phyloP scores from a whole-genome alignment of 2,797 vertebrate species.

The Melanotaenia pygmaea region DNA sequence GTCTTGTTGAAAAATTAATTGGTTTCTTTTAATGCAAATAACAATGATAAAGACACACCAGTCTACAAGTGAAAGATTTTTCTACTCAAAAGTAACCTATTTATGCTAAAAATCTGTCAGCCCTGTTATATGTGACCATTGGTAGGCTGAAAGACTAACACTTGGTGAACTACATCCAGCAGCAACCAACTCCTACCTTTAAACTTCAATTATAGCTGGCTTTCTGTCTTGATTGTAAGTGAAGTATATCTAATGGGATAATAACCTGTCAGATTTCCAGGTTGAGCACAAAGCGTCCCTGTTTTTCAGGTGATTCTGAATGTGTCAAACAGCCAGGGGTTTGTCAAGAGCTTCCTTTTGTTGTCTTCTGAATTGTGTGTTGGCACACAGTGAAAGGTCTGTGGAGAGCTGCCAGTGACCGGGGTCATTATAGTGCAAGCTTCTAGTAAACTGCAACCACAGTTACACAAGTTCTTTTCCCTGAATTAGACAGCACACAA shows the following conservation, averaged over 20 bases:
- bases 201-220: conserved; percentile 22
- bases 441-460: conserved; percentile 58
- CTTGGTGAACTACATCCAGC: conserved; percentile 24
- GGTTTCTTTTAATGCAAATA: background rate
- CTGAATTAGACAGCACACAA: conserved; percentile 48
- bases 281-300: conserved; percentile 48
- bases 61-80: conserved; percentile 25
- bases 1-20: conserved; percentile 2
- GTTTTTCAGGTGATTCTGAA: conserved; percentile 60
- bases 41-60: conserved; percentile 2
- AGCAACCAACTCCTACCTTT: conserved; percentile 40
- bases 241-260: conserved; percentile 62
- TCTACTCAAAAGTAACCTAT: conserved; percentile 14
- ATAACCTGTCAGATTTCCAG: conserved; percentile 62
- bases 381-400: conserved; percentile 63
- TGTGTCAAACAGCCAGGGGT: conserved; percentile 51
- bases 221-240: conserved; percentile 58
- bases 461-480: conserved; percentile 43
- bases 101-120: conserved; percentile 26
- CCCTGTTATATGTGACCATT: conserved; percentile 22
- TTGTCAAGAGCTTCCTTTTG: conserved; percentile 57
- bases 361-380: conserved; percentile 59
- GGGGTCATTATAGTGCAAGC: conserved; percentile 58
- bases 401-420: conserved; percentile 58
- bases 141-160: conserved; percentile 38